Percentiles rank a stretch among this genome's conserved stretches.
Evolutionary conservation across 2,888 invertebrate species (phyloP).

Genomic region (Drosophila neoperkinsi): DNA sequence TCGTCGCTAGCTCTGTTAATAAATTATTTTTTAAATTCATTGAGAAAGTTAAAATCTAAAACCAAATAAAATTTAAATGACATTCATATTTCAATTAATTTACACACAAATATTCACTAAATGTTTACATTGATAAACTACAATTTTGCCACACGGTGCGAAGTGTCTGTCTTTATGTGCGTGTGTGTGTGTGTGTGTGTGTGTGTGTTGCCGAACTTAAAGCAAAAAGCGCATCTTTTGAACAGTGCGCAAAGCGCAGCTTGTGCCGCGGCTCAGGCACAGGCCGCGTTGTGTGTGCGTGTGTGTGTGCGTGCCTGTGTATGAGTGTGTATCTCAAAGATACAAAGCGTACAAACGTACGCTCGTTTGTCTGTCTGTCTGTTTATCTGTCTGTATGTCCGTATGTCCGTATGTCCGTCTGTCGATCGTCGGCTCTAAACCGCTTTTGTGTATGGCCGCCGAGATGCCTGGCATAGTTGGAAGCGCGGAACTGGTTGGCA

Average conservation of each 20-base stretch:
- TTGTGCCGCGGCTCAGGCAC: slow-evolving; percentile 52
- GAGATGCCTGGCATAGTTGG: slow-evolving; percentile 78
- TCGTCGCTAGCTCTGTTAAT: neutral
- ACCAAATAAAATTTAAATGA: neutral
- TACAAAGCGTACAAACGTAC: slow-evolving; percentile 41
- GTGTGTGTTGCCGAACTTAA: slow-evolving; percentile 61
- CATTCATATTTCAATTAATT: neutral
- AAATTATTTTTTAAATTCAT: neutral
- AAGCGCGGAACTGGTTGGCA: slow-evolving; percentile 72
- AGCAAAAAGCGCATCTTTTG: slow-evolving; percentile 78
- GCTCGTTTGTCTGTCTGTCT: slow-evolving; percentile 46
- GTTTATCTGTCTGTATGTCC: slow-evolving; percentile 38
- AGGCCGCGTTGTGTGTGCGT: slow-evolving; percentile 9
- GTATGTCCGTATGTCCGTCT: slow-evolving; percentile 13
- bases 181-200: slow-evolving; percentile 11
- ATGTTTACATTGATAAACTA: neutral
- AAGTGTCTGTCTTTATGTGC: neutral
- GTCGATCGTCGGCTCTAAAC: slow-evolving; percentile 67
- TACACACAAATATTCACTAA: neutral
- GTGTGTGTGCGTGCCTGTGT: slow-evolving; percentile 7
- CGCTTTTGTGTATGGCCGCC: slow-evolving; percentile 76
- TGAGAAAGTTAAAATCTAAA: neutral
- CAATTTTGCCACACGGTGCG: slow-evolving; percentile 51
- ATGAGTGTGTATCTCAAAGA: slow-evolving; percentile 60
- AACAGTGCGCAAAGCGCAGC: slow-evolving; percentile 74